These are phyloP conservation scores for Otus sunia DNA, from an alignment of 2,113 vertebrate species.

Conservation along the genomic window DNA sequence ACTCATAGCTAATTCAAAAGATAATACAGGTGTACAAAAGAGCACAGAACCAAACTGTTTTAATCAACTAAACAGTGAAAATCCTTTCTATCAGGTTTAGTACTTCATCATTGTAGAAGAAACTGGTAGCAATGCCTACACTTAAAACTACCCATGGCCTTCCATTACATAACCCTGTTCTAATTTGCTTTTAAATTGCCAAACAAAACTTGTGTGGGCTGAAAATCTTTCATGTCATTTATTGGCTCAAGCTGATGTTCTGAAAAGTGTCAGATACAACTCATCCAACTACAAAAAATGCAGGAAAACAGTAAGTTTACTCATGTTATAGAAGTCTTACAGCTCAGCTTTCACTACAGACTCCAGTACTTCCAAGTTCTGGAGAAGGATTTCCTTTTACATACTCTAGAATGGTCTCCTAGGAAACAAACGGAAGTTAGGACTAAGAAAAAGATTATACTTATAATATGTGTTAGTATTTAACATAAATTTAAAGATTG, in stretches of 20 bases:
- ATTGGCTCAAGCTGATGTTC: not conserved
- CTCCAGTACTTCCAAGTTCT: not conserved
- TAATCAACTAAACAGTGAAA: not conserved
- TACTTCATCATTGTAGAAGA: not conserved
- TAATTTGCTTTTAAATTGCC: not conserved
- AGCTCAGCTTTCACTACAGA: not conserved
- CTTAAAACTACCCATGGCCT: not conserved
- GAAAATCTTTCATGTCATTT: not conserved
- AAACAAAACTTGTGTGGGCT: not conserved
- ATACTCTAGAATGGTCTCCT: not conserved
- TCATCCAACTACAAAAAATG: not conserved
- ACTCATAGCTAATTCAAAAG: not conserved
- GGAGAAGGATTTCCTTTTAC: not conserved
- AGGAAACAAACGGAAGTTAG: not conserved
- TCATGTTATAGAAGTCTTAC: not conserved
- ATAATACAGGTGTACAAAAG: not conserved
- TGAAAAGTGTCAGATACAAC: not conserved
- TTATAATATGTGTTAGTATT: not conserved
- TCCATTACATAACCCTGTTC: not conserved
- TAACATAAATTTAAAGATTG: not conserved
- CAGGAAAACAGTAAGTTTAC: not conserved
- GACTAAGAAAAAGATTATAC: not conserved
- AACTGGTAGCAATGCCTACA: not conserved
- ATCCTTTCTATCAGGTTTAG: not conserved
- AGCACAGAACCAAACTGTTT: not conserved